phyloP scores from a whole-genome alignment of 2,888 invertebrate genomes.

The Cryptocephalus moraei region DNA sequence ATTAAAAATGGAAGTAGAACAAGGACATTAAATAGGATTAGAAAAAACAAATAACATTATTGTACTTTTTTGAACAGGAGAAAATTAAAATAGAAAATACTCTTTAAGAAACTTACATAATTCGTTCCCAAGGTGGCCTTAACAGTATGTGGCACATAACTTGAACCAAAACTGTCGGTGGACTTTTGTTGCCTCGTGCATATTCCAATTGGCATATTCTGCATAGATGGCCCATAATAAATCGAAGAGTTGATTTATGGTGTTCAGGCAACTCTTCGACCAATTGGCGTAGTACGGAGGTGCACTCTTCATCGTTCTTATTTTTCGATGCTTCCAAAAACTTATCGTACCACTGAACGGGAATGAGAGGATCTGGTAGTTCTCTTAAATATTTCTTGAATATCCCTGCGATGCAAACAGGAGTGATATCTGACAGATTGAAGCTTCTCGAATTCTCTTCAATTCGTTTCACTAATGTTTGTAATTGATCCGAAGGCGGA shows the following conservation, averaged over 20 bases:
- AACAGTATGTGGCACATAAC: constrained; percentile 63
- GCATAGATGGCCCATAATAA: constrained; percentile 60
- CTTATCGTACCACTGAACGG: constrained; percentile 60
- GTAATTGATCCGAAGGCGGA: constrained; percentile 48
- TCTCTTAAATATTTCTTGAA: constrained; percentile 64
- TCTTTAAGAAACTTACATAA: constrained; percentile 47
- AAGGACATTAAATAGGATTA: too few species aligned
- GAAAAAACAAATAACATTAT: too few species aligned
- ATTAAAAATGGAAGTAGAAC: too few species aligned
- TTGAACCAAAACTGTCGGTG: constrained; percentile 57
- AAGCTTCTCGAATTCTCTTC: constrained; percentile 36
- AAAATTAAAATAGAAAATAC: too few species aligned
- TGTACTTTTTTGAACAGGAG: too few species aligned
- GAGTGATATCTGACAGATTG: constrained; percentile 41
- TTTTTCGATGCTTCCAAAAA: constrained; percentile 48
- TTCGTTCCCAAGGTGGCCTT: constrained; percentile 66
- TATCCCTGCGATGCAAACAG: constrained; percentile 48
- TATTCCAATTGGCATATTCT: constrained; percentile 60
- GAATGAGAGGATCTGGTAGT: constrained; percentile 65
- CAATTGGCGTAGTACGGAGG: constrained; percentile 42
- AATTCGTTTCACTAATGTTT: constrained; percentile 45
- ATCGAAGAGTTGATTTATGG: constrained; percentile 52
- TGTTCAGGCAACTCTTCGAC: constrained; percentile 52
- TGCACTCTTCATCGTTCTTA: constrained; percentile 45
- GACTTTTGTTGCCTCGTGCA: constrained; percentile 51